These are phyloP conservation scores for Fringilla coelebs DNA, from an alignment of 2,797 vertebrate genomes.

Conservation along the genomic window DNA sequence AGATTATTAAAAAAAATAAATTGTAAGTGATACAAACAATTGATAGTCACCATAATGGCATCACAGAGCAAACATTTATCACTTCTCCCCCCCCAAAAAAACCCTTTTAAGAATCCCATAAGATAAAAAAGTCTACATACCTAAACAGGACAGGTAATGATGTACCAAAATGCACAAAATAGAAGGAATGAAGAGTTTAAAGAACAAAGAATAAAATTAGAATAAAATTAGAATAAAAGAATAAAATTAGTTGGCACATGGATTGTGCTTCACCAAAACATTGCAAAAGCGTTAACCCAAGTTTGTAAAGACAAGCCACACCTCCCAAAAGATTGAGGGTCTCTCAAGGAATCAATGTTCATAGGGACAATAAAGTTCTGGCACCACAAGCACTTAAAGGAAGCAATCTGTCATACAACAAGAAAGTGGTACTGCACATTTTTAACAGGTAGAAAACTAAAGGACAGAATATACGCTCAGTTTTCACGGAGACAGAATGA, in stretches of 20 bases:
- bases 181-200: background rate
- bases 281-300: background rate
- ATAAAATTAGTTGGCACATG: background rate
- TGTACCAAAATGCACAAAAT: background rate
- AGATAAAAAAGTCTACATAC: background rate
- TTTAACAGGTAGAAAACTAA: background rate
- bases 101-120: background rate
- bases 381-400: background rate
- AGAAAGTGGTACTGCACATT: background rate
- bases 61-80: background rate
- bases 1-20: background rate
- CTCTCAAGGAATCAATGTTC: background rate
- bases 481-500: background rate
- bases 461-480: background rate
- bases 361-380: background rate
- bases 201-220: background rate
- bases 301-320: background rate
- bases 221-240: background rate
- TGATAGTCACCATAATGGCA: background rate
- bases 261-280: background rate
- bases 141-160: background rate
- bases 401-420: background rate
- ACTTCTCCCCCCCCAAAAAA: background rate
- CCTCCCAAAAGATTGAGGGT: background rate
- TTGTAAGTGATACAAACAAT: background rate